Conservation (phyloP, 2,113 vertebrate species). For the Syngnathus floridae region DNA sequence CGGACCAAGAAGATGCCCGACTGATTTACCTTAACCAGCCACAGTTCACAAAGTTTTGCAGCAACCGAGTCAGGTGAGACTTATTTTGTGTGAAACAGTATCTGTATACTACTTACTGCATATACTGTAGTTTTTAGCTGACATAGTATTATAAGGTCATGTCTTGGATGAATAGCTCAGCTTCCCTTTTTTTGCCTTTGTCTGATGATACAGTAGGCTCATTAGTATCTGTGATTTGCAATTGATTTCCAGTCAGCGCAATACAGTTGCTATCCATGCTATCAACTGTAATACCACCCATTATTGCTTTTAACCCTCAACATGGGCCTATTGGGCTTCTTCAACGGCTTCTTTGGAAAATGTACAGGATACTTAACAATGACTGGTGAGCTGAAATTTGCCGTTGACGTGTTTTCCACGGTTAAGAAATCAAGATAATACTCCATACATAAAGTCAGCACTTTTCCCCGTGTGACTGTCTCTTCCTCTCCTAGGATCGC, state of each 20-base stretch:
- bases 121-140: background rate
- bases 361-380: background rate
- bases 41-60: constrained; percentile 93
- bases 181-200: background rate
- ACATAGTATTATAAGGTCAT: background rate
- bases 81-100: background rate
- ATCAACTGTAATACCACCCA: background rate
- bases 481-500: constrained; percentile 24
- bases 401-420: background rate
- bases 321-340: background rate
- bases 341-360: background rate
- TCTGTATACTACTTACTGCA: background rate
- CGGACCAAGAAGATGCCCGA: constrained; percentile 90
- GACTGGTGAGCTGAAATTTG: background rate
- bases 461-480: background rate
- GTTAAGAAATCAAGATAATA: background rate
- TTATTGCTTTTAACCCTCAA: constrained; percentile 22
- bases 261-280: background rate
- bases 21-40: constrained; percentile 92
- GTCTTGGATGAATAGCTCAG: background rate
- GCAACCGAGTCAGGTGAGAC: constrained; percentile 89
- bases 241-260: constrained; percentile 3
- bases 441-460: constrained; percentile 2
- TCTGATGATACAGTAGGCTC: background rate
- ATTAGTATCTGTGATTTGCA: background rate